Evolutionary conservation across 2,113 vertebrate species (phyloP).

Genomic region (Okapia johnstoni): DNA sequence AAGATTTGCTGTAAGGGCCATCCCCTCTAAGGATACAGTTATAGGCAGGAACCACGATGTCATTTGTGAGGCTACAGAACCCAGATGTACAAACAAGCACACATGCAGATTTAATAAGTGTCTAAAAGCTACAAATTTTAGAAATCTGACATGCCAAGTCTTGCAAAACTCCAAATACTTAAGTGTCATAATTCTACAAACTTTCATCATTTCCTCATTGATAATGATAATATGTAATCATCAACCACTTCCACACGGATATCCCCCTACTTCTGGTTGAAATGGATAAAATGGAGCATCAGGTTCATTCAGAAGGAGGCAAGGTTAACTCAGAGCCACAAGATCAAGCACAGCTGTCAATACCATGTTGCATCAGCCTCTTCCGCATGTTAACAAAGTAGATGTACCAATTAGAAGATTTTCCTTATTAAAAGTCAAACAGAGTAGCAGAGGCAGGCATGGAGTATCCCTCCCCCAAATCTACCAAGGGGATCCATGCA

Average conservation of each 20-base stretch:
- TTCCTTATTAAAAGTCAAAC: not conserved
- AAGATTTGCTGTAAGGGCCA: not conserved
- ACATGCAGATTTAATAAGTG: not conserved
- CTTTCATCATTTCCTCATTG: not conserved
- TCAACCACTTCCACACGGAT: not conserved
- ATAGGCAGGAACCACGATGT: not conserved
- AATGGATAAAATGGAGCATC: not conserved
- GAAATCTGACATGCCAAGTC: not conserved
- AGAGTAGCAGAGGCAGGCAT: not conserved
- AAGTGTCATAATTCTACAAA: not conserved
- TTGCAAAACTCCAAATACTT: constrained; percentile 4
- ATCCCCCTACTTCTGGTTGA: not conserved
- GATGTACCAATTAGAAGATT: not conserved
- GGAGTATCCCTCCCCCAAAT: not conserved
- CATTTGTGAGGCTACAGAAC: not conserved
- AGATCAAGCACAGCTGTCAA: not conserved
- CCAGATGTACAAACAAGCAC: not conserved
- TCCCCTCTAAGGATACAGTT: not conserved
- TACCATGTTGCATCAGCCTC: not conserved
- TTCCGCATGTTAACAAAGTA: not conserved
- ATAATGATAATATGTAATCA: not conserved
- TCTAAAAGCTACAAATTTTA: not conserved
- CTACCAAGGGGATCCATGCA: not conserved
- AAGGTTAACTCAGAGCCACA: not conserved
- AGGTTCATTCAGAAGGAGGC: not conserved